These are phyloP conservation scores for Lepidocyrtinus sp. DNA, from an alignment of 2,888 invertebrate species.

Conservation along the genomic window DNA sequence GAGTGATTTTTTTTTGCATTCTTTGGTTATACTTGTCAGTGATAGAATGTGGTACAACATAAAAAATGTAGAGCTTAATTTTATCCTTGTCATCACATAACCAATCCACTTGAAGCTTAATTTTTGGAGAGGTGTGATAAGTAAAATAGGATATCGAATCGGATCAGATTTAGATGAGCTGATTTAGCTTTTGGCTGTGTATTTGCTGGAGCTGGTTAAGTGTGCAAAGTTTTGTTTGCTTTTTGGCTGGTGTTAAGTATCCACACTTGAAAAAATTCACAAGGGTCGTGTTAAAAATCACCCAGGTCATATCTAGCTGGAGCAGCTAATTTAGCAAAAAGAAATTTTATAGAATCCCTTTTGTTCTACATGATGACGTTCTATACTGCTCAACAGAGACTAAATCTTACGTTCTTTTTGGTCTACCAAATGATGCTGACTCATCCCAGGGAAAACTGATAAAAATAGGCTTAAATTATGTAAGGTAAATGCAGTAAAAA, in stretches of 20 bases:
- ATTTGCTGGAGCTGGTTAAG: no score
- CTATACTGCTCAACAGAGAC: background rate
- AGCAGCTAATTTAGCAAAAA: background rate
- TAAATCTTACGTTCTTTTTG: no score
- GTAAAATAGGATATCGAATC: no score
- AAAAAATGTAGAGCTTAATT: background rate
- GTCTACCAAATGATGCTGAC: background rate
- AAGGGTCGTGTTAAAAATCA: background rate
- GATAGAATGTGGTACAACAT: background rate
- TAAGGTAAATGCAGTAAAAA: conserved; percentile 3
- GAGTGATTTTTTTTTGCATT: no score
- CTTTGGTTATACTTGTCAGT: no score
- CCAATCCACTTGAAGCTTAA: no score
- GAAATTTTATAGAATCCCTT: background rate
- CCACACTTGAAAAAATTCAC: conserved; percentile 10
- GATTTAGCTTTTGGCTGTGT: no score
- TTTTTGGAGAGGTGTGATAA: no score
- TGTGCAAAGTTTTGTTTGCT: background rate
- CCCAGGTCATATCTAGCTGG: background rate
- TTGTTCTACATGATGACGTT: background rate
- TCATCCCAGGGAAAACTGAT: background rate
- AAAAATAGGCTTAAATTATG: background rate
- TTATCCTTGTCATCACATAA: no score
- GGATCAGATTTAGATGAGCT: no score
- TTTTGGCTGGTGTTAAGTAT: background rate